phyloP scores from a whole-genome alignment of 2,113 vertebrate species.

The Antechinus flavipes region DNA sequence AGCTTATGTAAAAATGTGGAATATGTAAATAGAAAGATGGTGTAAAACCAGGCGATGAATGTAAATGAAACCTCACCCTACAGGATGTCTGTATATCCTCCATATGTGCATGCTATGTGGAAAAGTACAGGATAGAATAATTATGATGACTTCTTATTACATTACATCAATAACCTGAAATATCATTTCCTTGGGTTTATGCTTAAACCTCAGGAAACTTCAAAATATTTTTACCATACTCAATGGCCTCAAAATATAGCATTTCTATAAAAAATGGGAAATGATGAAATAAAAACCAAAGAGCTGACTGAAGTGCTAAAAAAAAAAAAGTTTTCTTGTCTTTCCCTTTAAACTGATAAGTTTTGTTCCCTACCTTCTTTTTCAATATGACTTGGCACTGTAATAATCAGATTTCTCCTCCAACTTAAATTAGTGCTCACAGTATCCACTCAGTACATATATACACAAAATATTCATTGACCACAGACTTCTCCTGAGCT shows the following conservation, averaged over 20 bases:
- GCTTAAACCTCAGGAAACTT: conserved; percentile 72
- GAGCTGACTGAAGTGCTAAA: conserved; percentile 80
- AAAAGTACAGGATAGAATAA: background rate
- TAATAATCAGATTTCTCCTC: background rate
- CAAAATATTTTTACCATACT: conserved; percentile 71
- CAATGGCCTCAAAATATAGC: conserved; percentile 81
- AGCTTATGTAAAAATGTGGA: conserved; percentile 56
- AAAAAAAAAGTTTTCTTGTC: conserved; percentile 81
- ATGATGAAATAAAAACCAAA: conserved; percentile 77
- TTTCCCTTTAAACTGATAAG: conserved; percentile 71
- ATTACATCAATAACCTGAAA: conserved; percentile 58
- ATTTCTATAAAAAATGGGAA: conserved; percentile 82
- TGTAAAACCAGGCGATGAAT: conserved; percentile 56
- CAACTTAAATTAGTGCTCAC: conserved; percentile 26
- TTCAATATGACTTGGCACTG: conserved; percentile 1
- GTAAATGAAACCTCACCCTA: conserved; percentile 52
- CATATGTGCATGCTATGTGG: conserved; percentile 9
- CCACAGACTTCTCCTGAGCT: conserved; percentile 1
- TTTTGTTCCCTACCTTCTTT: conserved; percentile 42
- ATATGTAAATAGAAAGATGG: conserved; percentile 52
- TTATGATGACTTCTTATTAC: conserved; percentile 27
- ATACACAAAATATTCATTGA: conserved; percentile 46
- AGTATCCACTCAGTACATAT: conserved; percentile 25
- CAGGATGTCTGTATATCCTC: background rate
- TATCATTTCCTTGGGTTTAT: conserved; percentile 61